A percentile compares a stretch with the other conserved stretches of the same genome.
Evolutionary conservation across 2,797 vertebrate genomes (phyloP).

Genomic region (Aselliscus stoliczkanus): DNA sequence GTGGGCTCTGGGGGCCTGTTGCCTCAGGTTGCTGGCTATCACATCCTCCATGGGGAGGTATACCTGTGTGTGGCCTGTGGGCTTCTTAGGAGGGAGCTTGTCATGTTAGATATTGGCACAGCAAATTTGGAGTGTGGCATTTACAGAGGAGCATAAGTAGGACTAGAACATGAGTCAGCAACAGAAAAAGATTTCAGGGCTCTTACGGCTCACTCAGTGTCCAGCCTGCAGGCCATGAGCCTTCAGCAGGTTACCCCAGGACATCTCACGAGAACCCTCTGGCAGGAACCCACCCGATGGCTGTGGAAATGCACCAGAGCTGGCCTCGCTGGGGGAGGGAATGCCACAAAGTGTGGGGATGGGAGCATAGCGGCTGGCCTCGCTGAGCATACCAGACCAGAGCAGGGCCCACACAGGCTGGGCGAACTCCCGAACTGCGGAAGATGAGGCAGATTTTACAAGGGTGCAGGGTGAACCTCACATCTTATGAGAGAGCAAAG

Average conservation of each 20-base stretch:
- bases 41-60: not conserved
- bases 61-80: not conserved
- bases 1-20: not conserved
- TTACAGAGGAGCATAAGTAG: not conserved
- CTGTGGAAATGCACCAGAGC: not conserved
- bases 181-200: not conserved
- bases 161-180: not conserved
- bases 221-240: not conserved
- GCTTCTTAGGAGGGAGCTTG: not conserved
- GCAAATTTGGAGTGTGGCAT: not conserved
- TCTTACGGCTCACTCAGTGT: not conserved
- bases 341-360: accelerated
- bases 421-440: not conserved
- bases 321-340: accelerated
- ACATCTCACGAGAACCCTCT: not conserved
- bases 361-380: not conserved
- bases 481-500: not conserved
- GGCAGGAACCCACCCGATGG: not conserved
- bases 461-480: not conserved
- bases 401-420: not conserved
- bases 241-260: not conserved
- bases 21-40: not conserved
- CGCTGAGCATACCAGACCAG: not conserved
- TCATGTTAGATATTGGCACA: not conserved
- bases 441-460: not conserved